A percentile compares a stretch with the other conserved stretches of the same genome.
phyloP scores from a whole-genome alignment of 2,888 invertebrate species.

The Peribatodes rhomboidaria region DNA sequence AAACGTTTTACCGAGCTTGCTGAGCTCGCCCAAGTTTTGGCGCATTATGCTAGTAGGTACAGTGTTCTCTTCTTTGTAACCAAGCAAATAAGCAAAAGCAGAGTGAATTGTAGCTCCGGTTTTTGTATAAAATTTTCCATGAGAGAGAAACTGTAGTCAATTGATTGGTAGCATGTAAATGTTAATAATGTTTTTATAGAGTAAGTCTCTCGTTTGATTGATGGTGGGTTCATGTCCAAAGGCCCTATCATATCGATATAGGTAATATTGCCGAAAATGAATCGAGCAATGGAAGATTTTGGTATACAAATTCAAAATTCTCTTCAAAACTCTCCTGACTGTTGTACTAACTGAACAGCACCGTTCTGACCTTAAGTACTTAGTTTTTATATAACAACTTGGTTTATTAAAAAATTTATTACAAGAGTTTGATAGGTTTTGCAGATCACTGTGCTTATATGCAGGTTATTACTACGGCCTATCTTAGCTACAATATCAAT shows the following conservation, averaged over 20 bases:
- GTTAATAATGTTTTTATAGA: constrained; percentile 9
- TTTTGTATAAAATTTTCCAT: background rate
- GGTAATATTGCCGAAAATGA: constrained; percentile 6
- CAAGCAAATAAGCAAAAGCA: background rate
- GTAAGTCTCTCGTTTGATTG: constrained; percentile 28
- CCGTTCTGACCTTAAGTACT: no score
- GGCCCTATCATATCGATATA: constrained; percentile 16
- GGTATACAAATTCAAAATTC: no score
- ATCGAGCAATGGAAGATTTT: constrained; percentile 2
- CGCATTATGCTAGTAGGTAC: background rate
- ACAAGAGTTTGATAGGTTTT: no score
- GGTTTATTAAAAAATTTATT: no score
- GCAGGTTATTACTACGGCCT: background rate
- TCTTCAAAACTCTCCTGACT: no score
- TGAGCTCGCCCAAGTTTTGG: constrained; percentile 3
- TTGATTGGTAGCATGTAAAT: constrained; percentile 1
- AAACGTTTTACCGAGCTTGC: constrained; percentile 13
- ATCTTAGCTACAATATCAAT: constrained; percentile 18
- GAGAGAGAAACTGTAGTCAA: background rate
- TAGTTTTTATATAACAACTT: no score
- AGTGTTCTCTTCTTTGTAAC: no score
- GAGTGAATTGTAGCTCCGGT: background rate
- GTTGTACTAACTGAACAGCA: no score
- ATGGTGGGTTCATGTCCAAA: constrained; percentile 17
- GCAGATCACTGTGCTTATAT: constrained; percentile 6